These are phyloP conservation scores for Chymomyza costata DNA, from an alignment of 1,140 invertebrate genomes.

Conservation along the genomic window DNA sequence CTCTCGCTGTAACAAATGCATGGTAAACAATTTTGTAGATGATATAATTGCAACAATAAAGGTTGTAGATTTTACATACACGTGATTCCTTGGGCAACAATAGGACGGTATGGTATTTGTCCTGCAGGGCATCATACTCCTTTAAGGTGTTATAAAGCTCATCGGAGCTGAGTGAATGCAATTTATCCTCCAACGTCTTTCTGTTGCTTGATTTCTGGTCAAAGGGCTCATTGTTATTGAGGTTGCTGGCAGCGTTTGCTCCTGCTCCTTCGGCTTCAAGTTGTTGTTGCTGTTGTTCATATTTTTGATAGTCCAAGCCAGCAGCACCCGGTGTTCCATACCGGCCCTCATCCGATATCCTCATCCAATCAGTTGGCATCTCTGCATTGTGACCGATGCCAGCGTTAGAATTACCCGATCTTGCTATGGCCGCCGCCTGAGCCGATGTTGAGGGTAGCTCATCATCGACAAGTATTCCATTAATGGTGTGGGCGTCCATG, in stretches of 20 bases:
- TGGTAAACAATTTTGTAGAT: conserved; percentile 6
- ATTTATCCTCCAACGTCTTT: conserved; percentile 56
- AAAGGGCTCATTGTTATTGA: conserved; percentile 31
- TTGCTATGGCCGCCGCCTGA: conserved; percentile 49
- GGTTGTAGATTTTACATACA: conserved; percentile 70
- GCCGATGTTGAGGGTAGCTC: conserved; percentile 68
- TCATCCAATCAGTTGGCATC: conserved; percentile 75
- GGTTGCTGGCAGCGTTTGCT: conserved; percentile 21
- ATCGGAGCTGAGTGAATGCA: conserved; percentile 61
- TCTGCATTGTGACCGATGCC: conserved; percentile 55
- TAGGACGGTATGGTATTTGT: conserved; percentile 82
- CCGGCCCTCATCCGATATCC: conserved; percentile 74
- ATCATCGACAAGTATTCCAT: conserved; percentile 65
- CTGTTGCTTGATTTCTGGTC: conserved; percentile 14
- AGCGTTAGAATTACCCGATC: conserved; percentile 36
- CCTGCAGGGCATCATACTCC: conserved; percentile 81
- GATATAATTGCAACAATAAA: background rate
- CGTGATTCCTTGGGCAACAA: conserved; percentile 78
- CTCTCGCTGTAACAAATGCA: conserved; percentile 77
- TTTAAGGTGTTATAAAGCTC: conserved; percentile 79
- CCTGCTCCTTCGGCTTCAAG: conserved; percentile 27
- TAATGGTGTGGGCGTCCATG: conserved; percentile 62
- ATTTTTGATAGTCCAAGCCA: conserved; percentile 74
- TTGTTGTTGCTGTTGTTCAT: conserved; percentile 58
- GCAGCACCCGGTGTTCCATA: conserved; percentile 76